A percentile compares a stretch with the other conserved stretches of the same genome.
These are phyloP conservation scores for Drosophila meridionalis DNA, from an alignment of 2,888 invertebrate species.

Conservation along the genomic window DNA sequence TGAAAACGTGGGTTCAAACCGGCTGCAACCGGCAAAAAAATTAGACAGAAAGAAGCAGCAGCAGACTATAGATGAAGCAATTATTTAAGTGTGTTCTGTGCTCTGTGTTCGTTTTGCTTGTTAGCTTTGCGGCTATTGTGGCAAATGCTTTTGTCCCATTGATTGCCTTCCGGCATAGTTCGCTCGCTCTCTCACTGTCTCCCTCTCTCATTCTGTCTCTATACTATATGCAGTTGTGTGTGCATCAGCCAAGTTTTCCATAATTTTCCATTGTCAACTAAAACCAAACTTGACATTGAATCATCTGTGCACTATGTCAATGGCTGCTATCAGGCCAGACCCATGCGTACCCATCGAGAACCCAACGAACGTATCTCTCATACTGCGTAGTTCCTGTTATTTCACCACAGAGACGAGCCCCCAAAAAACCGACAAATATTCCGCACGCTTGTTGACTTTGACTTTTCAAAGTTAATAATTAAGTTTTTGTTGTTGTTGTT, in stretches of 20 bases:
- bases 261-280: constrained; percentile 36
- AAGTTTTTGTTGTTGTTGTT: neutral
- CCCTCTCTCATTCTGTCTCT: neutral
- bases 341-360: neutral
- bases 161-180: constrained; percentile 58
- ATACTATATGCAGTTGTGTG: constrained; percentile 6
- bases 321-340: neutral
- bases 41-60: constrained; percentile 16
- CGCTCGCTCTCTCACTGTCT: neutral
- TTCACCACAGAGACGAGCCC: constrained; percentile 77
- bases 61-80: constrained; percentile 50
- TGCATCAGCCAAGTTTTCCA: constrained; percentile 27
- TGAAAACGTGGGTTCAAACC: constrained; percentile 54
- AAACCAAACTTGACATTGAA: constrained; percentile 54
- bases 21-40: constrained; percentile 58
- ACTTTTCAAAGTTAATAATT: constrained; percentile 16
- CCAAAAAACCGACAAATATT: constrained; percentile 49
- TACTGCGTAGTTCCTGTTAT: constrained; percentile 43
- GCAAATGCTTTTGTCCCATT: constrained; percentile 41
- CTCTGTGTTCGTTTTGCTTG: constrained; percentile 17
- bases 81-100: constrained; percentile 56
- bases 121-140: constrained; percentile 25
- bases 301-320: constrained; percentile 8
- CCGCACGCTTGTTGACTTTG: constrained; percentile 24
- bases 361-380: constrained; percentile 5